Base-by-base conservation (phyloP, 2,113 vertebrate genomes). In the Tetrax tetrax region DNA sequence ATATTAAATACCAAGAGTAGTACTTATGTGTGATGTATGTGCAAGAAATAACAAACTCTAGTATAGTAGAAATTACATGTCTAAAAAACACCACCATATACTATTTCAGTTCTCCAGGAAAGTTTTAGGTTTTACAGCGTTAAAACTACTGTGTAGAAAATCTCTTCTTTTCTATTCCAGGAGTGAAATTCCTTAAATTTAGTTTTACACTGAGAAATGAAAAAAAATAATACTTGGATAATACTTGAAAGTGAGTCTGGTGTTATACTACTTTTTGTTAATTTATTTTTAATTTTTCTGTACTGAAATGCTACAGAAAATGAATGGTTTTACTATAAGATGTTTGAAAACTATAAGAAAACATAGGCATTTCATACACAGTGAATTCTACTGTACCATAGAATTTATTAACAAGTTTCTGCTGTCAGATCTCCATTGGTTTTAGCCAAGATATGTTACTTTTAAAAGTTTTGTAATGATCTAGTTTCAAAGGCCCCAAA, bases 31-130 rank as follows among this genome's bases (percentile, higher is more conserved):
- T 12, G 6, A 18, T 10, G 2, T 79, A 48, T 31, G 3, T 16
- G 13, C 70, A 57, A 57, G 23, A 89, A 83, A 61, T n/a, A 63
- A 24, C 14, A 13, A 31, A 43, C 7, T 56, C 15, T 33, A 72
- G 5, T 24, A 59, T 6, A 10, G 0, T 23, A 43, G 5, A 68
- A 85, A 22, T 28, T 72, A 50, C 2, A 4, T 9, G 17, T 56
- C 20, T 18, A 79, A 9, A 57, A 86, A 78, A 53, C 14, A 43
- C 8, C 11, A 56, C 7, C 8, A 19, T 48, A 11, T 6, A 25
- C 2, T 35, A 35, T 82, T 72, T 64, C 18, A 64, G 28, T 50
- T 15, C 5, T 69, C 31, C 43, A 24, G 10, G 10, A 51, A 81
- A 37, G 6, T 47, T 85, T 65, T 13, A 64, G 6, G 16, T 8